Conservation (phyloP, 2,888 invertebrate species). For the Tetranychus truncatus region DNA sequence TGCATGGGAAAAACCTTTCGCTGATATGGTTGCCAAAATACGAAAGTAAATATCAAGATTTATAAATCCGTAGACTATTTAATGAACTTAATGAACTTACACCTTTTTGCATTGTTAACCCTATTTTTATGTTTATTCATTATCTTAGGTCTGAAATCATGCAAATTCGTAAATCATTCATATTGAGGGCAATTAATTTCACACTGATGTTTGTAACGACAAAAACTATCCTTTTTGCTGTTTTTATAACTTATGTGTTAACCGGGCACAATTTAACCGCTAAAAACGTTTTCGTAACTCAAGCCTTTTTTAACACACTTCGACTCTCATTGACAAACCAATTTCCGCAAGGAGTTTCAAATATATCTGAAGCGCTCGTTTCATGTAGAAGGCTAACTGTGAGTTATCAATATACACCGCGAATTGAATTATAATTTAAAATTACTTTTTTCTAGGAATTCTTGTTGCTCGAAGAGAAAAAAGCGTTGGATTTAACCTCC, state of each 20-base stretch:
- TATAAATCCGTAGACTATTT: too few species aligned
- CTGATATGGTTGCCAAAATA: slow-evolving; percentile 50
- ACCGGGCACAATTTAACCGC: slow-evolving; percentile 48
- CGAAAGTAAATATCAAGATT: slow-evolving; percentile 36
- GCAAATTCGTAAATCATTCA: slow-evolving; percentile 45
- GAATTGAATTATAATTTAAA: neutral
- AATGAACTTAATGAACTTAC: too few species aligned
- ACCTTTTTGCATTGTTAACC: too few species aligned
- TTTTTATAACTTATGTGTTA: slow-evolving; percentile 51
- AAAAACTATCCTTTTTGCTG: slow-evolving; percentile 59
- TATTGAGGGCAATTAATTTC: slow-evolving; percentile 41
- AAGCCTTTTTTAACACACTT: slow-evolving; percentile 65
- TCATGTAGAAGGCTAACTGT: slow-evolving; percentile 48
- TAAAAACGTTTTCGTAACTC: slow-evolving; percentile 56
- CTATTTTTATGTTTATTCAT: neutral
- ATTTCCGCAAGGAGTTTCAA: slow-evolving; percentile 63
- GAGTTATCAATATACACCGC: neutral
- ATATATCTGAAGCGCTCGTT: slow-evolving; percentile 56
- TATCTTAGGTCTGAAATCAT: slow-evolving; percentile 42
- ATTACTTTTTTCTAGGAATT: neutral
- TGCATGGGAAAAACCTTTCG: slow-evolving; percentile 79
- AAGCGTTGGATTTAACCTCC: neutral
- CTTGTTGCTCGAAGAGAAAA: neutral
- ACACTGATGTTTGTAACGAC: slow-evolving; percentile 52
- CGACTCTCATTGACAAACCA: slow-evolving; percentile 57